phyloP scores from a whole-genome alignment of 2,888 invertebrate genomes.

The Eristalis tenax region DNA sequence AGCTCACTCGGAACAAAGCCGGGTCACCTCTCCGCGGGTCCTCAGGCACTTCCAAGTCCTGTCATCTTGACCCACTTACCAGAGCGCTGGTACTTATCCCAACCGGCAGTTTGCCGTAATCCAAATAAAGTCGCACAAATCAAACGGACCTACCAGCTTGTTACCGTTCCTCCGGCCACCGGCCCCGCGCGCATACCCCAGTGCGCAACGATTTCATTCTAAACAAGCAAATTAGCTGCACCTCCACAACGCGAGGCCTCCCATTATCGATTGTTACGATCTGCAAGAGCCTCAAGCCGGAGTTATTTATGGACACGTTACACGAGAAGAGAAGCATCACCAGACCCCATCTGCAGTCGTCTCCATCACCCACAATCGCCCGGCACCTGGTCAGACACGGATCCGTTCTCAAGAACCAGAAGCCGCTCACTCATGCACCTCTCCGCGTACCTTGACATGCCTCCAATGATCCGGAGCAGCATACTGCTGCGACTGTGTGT shows the following conservation, averaged over 20 bases:
- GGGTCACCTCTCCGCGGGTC: neutral
- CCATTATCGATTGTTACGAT: slow-evolving; percentile 68
- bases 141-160: slow-evolving; percentile 7
- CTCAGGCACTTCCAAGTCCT: neutral
- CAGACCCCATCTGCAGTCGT: slow-evolving; percentile 1
- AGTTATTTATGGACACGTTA: slow-evolving; percentile 70
- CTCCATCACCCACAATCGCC: slow-evolving; percentile 63
- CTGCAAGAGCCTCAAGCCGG: slow-evolving; percentile 55
- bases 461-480: slow-evolving; percentile 67
- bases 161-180: neutral
- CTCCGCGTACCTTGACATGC: slow-evolving; percentile 64
- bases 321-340: slow-evolving; percentile 50
- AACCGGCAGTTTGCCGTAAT: neutral
- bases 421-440: slow-evolving; percentile 66
- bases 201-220: slow-evolving; percentile 51
- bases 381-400: slow-evolving; percentile 69
- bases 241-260: slow-evolving; percentile 49
- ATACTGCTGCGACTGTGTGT: slow-evolving; percentile 16
- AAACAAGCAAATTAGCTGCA: slow-evolving; percentile 70
- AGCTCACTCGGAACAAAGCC: neutral
- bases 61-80: neutral
- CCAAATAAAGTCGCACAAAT: slow-evolving; percentile 30
- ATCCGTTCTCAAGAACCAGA: slow-evolving; percentile 67
- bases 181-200: neutral
- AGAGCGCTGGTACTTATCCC: neutral